Base-by-base conservation (phyloP, 53 echinoderm and acorn worm species). In the Zoroaster sp. region DNA sequence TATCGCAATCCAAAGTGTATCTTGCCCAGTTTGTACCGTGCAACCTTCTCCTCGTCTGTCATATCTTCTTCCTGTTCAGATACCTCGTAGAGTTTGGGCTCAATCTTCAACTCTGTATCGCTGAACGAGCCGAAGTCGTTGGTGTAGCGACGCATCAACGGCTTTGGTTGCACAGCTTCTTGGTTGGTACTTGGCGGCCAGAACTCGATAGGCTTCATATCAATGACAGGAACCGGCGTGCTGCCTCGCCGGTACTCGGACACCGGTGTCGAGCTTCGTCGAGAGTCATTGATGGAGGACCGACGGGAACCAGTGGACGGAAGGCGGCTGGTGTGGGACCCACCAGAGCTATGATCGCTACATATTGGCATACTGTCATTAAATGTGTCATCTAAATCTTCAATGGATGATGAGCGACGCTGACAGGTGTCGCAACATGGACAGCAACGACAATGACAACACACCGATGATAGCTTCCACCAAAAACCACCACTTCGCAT, bases 141-240 rank as follows among this genome's bases (percentile, higher is more conserved):
- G 35, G 94, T 94, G 44, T 93, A 98, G n/a, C 99, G 86, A 33
- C 99, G 88, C n/a, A 89, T 93, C 12, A 96, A 83, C 10, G 94
- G 94, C 70, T 93, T 72, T 5, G 99, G 99, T 70, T 98, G 99
- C 20, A 98, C 94, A 12, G 96, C 89, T 59, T 98, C 99, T 59
- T 96, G 94, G 87, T 95, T 96, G 41, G 96, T 98, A 73, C 94
- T 98, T 28, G 99, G 95, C 46, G 99, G 94, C 99, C 99, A 98
- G 91, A 98, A 98, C 78, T 98, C 99, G 41, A 98, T 98, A 6
- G 99, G 99, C 80, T 98, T 98, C 99, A 98, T 98, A 82, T 98
- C 99, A n/a, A 96, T 96, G 18, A 98, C 91, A 25, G 99, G 99
- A 2, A 92, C 94, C 9, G 99, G 94, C 18, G 93, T 98, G 76